These are phyloP conservation scores for Stichodactyla mertensii DNA, from an alignment of 64 coral and sea anemone species.

Conservation along the genomic window DNA sequence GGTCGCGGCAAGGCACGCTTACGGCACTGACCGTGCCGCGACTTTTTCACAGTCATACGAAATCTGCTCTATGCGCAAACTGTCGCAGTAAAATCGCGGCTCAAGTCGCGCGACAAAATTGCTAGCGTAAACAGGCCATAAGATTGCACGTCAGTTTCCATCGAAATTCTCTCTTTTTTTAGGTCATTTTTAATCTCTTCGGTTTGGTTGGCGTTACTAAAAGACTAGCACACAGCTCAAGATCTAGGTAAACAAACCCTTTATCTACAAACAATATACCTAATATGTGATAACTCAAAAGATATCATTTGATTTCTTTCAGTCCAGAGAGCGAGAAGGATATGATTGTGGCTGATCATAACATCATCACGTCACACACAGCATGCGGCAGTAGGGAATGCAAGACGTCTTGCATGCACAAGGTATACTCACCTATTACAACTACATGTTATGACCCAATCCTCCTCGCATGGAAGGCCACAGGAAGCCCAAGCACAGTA, in stretches of 20 bases:
- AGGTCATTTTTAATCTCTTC: slow-evolving; percentile 85
- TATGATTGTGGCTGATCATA: slow-evolving; percentile 77
- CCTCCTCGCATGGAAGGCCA: not conserved
- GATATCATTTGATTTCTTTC: not conserved
- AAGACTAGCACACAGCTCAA: slow-evolving; percentile 64
- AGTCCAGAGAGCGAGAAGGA: slow-evolving; percentile 65
- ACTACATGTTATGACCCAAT: not conserved
- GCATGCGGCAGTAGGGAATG: slow-evolving; percentile 64
- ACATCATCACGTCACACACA: slow-evolving; percentile 40
- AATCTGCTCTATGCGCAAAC: too few species aligned
- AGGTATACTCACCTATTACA: not conserved
- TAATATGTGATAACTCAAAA: not conserved
- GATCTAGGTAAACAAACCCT: slow-evolving; percentile 52
- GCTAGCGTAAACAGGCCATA: too few species aligned
- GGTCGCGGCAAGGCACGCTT: too few species aligned
- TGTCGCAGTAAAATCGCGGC: too few species aligned
- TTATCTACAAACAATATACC: not conserved
- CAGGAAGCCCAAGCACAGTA: not conserved
- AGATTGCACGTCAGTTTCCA: too few species aligned
- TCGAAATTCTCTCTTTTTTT: not conserved
- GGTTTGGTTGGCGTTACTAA: slow-evolving; percentile 75
- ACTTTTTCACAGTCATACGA: too few species aligned
- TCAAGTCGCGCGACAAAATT: too few species aligned
- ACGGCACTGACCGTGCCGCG: too few species aligned
- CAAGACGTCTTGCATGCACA: slow-evolving; percentile 24